These are phyloP conservation scores for Python bivittatus DNA, from an alignment of 2,113 vertebrate species.

Conservation along the genomic window DNA sequence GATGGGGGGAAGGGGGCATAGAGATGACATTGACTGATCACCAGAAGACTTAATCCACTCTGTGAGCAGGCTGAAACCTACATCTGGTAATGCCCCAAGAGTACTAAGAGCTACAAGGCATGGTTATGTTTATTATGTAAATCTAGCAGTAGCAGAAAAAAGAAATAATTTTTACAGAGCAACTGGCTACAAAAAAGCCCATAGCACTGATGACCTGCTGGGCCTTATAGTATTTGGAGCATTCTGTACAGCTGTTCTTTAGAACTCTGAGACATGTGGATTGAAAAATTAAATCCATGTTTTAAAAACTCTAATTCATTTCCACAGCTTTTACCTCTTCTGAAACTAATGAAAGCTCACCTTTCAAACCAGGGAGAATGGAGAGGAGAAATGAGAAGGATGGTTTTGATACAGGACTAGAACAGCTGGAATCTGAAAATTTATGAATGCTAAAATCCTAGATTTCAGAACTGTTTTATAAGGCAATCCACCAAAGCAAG, in stretches of 20 bases:
- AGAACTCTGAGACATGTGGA: not conserved
- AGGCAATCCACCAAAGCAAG: not conserved
- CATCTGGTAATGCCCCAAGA: too few species aligned
- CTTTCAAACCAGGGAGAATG: not conserved
- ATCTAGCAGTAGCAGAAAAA: too few species aligned
- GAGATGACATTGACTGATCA: not conserved
- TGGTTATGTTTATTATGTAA: not conserved
- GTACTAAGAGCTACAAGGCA: too few species aligned
- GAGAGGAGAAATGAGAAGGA: not conserved
- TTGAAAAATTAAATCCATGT: not conserved
- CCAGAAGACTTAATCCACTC: not conserved
- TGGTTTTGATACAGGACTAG: not conserved
- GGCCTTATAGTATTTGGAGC: not conserved
- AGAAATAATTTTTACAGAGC: too few species aligned
- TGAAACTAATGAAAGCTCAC: not conserved
- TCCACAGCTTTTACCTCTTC: not conserved
- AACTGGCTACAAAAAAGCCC: not conserved
- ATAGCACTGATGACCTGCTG: not conserved
- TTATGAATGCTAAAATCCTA: not conserved
- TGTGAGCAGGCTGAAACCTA: too few species aligned
- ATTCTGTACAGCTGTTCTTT: not conserved
- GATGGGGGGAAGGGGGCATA: not conserved
- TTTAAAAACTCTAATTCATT: not conserved
- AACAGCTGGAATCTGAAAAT: not conserved
- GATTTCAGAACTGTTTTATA: not conserved